These are phyloP conservation scores for Xestia ashworthii DNA, from an alignment of 2,888 invertebrate species.

Conservation along the genomic window DNA sequence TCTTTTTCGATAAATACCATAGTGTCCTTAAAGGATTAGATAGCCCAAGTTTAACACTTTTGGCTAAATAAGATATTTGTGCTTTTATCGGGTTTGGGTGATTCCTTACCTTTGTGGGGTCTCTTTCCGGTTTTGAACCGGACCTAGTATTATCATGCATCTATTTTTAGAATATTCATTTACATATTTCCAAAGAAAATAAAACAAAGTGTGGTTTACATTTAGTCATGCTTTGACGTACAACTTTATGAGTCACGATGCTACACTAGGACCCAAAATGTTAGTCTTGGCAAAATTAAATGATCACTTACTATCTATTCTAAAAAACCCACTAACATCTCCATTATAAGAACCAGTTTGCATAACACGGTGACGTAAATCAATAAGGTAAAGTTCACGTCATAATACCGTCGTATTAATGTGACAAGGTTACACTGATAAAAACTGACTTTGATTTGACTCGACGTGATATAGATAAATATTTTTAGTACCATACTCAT, in stretches of 20 bases:
- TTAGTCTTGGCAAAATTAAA: constrained; percentile 24
- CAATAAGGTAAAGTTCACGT: constrained; percentile 65
- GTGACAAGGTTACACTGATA: constrained; percentile 70
- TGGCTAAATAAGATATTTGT: constrained; percentile 9
- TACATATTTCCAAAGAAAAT: constrained; percentile 38
- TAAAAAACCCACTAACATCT: constrained; percentile 35
- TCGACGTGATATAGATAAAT: constrained; percentile 65
- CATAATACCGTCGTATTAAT: constrained; percentile 61
- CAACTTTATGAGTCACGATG: constrained; percentile 37
- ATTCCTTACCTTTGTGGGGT: not conserved
- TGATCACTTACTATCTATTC: constrained; percentile 33
- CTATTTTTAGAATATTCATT: not conserved
- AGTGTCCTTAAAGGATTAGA: constrained; percentile 33
- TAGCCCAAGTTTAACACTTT: constrained; percentile 7
- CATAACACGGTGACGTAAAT: constrained; percentile 66
- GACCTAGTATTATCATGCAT: constrained; percentile 26
- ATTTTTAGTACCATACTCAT: constrained; percentile 10
- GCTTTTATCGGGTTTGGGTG: not conserved
- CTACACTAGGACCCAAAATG: constrained; percentile 4
- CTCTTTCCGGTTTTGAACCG: constrained; percentile 27
- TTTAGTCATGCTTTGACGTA: constrained; percentile 24
- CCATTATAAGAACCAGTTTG: constrained; percentile 55
- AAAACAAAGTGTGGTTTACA: not conserved
- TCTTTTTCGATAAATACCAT: constrained; percentile 31
- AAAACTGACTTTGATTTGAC: constrained; percentile 78